Evolutionary conservation across 2,888 invertebrate genomes (phyloP).

Genomic region (Nemoura dubitans): DNA sequence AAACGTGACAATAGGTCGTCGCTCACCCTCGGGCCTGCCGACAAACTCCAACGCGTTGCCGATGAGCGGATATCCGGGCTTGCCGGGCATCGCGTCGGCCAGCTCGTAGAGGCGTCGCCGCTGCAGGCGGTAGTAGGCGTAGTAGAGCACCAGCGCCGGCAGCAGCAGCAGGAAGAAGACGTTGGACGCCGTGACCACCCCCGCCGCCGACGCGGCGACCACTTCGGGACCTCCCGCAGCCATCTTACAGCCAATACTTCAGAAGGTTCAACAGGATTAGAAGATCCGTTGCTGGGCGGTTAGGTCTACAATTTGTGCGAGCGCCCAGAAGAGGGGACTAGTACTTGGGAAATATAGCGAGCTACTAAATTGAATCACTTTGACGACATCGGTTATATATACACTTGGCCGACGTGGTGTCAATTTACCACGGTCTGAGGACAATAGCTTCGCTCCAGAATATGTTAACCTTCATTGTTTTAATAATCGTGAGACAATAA

Average conservation of each 20-base stretch:
- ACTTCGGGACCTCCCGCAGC: neutral
- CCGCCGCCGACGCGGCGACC: neutral
- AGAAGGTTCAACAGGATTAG: constrained; percentile 22
- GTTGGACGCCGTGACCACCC: constrained; percentile 36
- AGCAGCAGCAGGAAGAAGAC: constrained; percentile 65
- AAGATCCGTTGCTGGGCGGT: constrained; percentile 15
- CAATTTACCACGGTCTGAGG: neutral
- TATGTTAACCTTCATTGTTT: neutral
- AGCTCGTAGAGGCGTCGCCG: constrained; percentile 76
- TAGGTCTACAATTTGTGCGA: neutral
- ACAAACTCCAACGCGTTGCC: constrained; percentile 75
- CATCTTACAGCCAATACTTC: constrained; percentile 35
- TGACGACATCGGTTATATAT: neutral
- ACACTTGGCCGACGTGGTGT: neutral
- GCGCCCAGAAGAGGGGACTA: neutral
- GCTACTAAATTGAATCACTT: neutral
- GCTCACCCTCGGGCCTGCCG: constrained; percentile 46
- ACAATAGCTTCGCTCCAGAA: neutral
- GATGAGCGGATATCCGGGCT: constrained; percentile 74
- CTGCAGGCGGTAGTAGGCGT: constrained; percentile 79
- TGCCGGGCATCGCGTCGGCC: constrained; percentile 77
- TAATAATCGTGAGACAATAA: neutral
- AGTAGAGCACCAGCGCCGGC: constrained; percentile 75
- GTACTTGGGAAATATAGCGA: neutral
- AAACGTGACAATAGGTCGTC: too few species aligned